These are phyloP conservation scores for Hystrix cristata DNA, from an alignment of 2,113 vertebrate genomes.

Conservation along the genomic window DNA sequence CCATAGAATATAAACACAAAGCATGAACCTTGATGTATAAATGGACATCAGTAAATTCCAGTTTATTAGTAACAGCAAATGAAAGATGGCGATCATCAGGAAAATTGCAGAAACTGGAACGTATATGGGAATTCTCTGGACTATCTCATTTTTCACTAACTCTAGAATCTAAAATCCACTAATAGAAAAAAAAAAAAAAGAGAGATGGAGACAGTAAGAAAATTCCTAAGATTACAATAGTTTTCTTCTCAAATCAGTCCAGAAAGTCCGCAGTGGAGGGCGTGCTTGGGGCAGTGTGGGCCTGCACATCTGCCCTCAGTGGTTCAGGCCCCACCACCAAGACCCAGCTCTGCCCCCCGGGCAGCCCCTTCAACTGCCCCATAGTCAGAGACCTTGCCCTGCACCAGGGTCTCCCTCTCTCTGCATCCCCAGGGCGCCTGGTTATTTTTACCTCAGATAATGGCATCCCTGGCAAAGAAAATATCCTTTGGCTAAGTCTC, in stretches of 20 bases:
- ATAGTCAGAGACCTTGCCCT: background rate
- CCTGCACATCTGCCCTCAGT: background rate
- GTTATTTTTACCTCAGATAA: conserved; percentile 19
- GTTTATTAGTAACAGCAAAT: background rate
- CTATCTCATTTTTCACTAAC: background rate
- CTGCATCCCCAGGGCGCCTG: background rate
- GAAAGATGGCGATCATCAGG: background rate
- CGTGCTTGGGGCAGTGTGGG: background rate
- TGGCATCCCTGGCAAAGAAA: background rate
- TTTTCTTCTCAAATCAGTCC: background rate
- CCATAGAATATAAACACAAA: background rate
- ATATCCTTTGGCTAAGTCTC: background rate
- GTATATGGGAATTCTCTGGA: background rate
- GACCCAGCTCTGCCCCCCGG: background rate
- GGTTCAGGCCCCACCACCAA: background rate
- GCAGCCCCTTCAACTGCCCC: too few relatives aligned
- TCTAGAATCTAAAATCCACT: background rate
- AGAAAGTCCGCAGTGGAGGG: background rate
- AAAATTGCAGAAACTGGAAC: background rate
- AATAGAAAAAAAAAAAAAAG: background rate
- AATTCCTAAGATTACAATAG: background rate
- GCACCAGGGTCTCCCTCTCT: background rate
- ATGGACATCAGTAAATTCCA: background rate
- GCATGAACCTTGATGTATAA: background rate
- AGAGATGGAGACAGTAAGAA: background rate